phyloP scores from a whole-genome alignment of 1,140 invertebrate species.

The Tachypleus tridentatus region DNA sequence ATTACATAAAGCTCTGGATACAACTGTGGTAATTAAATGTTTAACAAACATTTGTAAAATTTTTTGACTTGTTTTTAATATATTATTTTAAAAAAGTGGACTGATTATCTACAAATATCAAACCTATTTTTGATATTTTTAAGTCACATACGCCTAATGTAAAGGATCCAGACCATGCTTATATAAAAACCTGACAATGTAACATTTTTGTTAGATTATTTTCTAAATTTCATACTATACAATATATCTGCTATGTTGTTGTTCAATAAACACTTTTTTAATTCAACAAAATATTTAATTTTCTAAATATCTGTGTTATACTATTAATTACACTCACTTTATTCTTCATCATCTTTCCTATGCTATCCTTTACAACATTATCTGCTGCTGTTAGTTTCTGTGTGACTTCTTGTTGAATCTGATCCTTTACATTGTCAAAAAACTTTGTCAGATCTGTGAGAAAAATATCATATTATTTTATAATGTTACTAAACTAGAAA shows the following conservation, averaged over 20 bases:
- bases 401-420: slow-evolving; percentile 53
- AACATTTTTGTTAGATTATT: not conserved
- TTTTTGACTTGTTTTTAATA: too few species aligned
- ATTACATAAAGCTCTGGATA: too few species aligned
- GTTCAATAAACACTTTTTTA: not conserved
- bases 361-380: slow-evolving; percentile 58
- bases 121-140: too few species aligned
- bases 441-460: slow-evolving; percentile 31
- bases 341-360: slow-evolving; percentile 59
- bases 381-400: slow-evolving; percentile 58
- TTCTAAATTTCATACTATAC: not conserved
- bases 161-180: too few species aligned
- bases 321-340: slow-evolving; percentile 40
- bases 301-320: not conserved
- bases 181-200: slow-evolving; percentile 3
- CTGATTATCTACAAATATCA: too few species aligned
- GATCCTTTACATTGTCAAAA: slow-evolving; percentile 50
- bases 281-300: not conserved
- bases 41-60: too few species aligned
- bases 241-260: too few species aligned
- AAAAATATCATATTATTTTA: slow-evolving; percentile 6
- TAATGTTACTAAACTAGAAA: not conserved
- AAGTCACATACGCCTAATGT: too few species aligned
- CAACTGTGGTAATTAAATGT: too few species aligned
- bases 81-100: too few species aligned